Conservation (phyloP, 2,113 vertebrate genomes). For the Jacana jacana region DNA sequence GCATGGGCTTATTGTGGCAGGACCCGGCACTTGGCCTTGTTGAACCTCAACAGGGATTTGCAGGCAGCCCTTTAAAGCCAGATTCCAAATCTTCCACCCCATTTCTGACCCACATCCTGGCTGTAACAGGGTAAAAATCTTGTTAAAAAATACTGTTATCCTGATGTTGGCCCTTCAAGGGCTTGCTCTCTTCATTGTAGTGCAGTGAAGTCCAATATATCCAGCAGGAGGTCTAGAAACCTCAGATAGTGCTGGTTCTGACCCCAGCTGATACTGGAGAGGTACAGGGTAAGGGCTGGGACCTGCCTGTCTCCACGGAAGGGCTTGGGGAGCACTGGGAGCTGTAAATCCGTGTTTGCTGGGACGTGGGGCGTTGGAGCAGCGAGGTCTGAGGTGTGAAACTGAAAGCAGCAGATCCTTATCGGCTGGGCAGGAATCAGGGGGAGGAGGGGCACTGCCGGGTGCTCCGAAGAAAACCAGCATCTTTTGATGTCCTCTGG, state of each 20-base stretch:
- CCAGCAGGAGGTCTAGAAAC: neutral
- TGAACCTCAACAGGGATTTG: too few species aligned
- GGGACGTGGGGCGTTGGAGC: neutral
- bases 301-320: neutral
- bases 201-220: neutral
- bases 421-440: neutral
- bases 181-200: neutral
- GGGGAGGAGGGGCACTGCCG: neutral
- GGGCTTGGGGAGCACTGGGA: neutral
- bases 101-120: neutral
- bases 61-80: neutral
- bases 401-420: neutral
- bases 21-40: too few species aligned
- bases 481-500: neutral
- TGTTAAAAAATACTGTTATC: neutral
- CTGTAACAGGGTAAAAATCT: neutral
- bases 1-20: too few species aligned
- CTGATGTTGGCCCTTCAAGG: neutral
- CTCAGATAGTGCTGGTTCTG: neutral
- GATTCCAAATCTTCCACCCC: neutral
- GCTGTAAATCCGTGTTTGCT: accelerated
- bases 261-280: neutral
- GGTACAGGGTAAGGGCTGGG: accelerated
- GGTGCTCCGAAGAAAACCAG: neutral
- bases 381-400: neutral